Percentiles rank a stretch among this genome's conserved stretches.
These are phyloP conservation scores for Polypterus senegalus DNA, from an alignment of 2,113 vertebrate species.

Conservation along the genomic window DNA sequence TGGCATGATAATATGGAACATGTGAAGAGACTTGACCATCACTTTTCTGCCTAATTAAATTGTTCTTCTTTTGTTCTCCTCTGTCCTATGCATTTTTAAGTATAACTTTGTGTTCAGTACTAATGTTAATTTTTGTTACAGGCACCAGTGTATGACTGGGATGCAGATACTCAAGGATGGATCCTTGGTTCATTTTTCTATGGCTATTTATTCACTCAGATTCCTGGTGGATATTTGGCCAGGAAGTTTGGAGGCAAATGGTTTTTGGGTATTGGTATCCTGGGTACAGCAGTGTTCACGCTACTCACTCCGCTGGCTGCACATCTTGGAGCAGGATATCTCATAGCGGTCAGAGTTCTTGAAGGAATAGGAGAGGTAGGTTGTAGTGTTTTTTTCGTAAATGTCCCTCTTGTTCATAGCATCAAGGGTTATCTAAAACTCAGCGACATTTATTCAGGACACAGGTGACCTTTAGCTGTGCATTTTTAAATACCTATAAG, in stretches of 20 bases:
- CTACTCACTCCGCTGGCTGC: conserved; percentile 81
- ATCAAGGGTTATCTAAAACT: too few relatives aligned
- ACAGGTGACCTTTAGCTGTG: too few relatives aligned
- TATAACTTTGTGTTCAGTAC: background rate
- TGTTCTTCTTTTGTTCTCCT: conserved; percentile 1
- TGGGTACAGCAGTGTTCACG: conserved; percentile 73
- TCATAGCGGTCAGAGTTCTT: conserved; percentile 72
- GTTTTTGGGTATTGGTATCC: conserved; percentile 73
- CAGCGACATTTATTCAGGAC: too few relatives aligned
- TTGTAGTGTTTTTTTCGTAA: too few relatives aligned
- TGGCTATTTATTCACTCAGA: conserved; percentile 89
- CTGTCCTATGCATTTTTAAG: background rate
- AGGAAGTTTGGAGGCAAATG: conserved; percentile 73
- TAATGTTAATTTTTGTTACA: conserved; percentile 30
- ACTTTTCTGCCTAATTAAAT: background rate
- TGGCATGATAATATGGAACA: too few relatives aligned
- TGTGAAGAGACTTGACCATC: background rate
- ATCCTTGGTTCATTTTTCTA: conserved; percentile 96
- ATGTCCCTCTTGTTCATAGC: too few relatives aligned
- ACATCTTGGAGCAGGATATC: conserved; percentile 64
- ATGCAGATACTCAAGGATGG: conserved; percentile 88
- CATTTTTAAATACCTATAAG: too few relatives aligned
- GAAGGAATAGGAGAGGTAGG: conserved; percentile 90
- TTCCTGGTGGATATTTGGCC: conserved; percentile 85
- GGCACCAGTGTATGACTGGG: conserved; percentile 78